Evolutionary conservation across 2,888 invertebrate genomes (phyloP), one percentile per base, ranked within the genome.

Genomic region (Melangyna quadrimaculata): DNA sequence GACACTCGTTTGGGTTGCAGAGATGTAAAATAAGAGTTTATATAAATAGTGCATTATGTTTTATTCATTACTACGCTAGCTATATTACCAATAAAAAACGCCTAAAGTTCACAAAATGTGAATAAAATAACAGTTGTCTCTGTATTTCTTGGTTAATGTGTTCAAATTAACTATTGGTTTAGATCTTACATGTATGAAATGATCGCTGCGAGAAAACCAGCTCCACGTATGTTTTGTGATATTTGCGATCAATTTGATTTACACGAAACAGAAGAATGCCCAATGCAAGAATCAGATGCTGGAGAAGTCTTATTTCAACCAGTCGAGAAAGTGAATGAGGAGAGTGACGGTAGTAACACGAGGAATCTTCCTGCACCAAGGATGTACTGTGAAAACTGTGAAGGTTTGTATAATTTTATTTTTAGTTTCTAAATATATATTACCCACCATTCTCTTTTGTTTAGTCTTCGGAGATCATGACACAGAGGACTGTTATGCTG

Each of bases 181-280:
- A 94, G 94, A 83, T 93, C 94, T 67, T 93, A 93, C 1, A 93
- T 94, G 75, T 94, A 93, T 82, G 89, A 92, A 14, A 91, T 93
- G 35, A 90, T 93, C 6, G 91, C 93, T 27, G 90, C 90, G 71
- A 89, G 92, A 2, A 90, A 91, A 67, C 92, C 92, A 22, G 94
- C 97, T 3, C 97, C 97, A 51, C 95, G 99, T 27, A 93, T 96
- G 90, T 99, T 97, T 94, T 99, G 99, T 94, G 99, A 99, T 94
- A 99, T 98, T 89, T 99, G 99, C 92, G 99, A 99, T 93, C 94
- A 95, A 91, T 99, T 99, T 93, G 99, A 99, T 93, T 93, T 95
- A 75, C 99, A 99, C 91, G 98, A 99, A 92, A 99, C 99, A 0
- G 99, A 99, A 92, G 99, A 99, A 91, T 99, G 99, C 91, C 98